These are phyloP conservation scores for Cataglyphis albicans DNA, from an alignment of 2,888 invertebrate genomes.

Conservation along the genomic window DNA sequence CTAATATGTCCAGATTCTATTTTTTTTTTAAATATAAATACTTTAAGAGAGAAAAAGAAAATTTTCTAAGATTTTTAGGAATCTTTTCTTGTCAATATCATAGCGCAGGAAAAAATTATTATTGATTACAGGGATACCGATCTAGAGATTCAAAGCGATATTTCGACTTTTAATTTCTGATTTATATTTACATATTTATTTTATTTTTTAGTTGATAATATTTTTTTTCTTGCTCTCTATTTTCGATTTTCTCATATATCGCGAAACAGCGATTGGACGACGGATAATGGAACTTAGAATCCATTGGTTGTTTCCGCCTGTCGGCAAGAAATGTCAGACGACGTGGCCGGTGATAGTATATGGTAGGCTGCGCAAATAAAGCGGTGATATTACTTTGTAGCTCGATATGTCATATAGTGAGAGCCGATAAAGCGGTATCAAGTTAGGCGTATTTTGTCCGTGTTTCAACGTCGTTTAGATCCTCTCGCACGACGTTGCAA, in stretches of 20 bases:
- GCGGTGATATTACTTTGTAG: slow-evolving; percentile 34
- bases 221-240: neutral
- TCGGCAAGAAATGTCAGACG: slow-evolving; percentile 68
- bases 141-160: neutral
- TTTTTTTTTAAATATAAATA: neutral
- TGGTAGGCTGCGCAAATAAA: slow-evolving; percentile 53
- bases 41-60: neutral
- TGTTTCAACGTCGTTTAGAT: slow-evolving; percentile 44
- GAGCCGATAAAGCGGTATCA: slow-evolving; percentile 11
- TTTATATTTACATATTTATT: neutral
- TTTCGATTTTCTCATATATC: slow-evolving; percentile 17
- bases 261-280: slow-evolving; percentile 12
- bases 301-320: slow-evolving; percentile 18
- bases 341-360: slow-evolving; percentile 74
- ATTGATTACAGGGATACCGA: neutral
- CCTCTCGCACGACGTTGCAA: slow-evolving; percentile 87
- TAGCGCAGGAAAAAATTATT: neutral
- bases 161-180: neutral
- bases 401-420: slow-evolving; percentile 49
- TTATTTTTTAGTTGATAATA: neutral
- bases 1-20: neutral
- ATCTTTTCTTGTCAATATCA: neutral
- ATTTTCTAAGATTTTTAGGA: neutral
- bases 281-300: too few relatives aligned
- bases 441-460: neutral